These are phyloP conservation scores for Dromius quadrimaculatus DNA, from an alignment of 2,888 invertebrate species.

Conservation along the genomic window DNA sequence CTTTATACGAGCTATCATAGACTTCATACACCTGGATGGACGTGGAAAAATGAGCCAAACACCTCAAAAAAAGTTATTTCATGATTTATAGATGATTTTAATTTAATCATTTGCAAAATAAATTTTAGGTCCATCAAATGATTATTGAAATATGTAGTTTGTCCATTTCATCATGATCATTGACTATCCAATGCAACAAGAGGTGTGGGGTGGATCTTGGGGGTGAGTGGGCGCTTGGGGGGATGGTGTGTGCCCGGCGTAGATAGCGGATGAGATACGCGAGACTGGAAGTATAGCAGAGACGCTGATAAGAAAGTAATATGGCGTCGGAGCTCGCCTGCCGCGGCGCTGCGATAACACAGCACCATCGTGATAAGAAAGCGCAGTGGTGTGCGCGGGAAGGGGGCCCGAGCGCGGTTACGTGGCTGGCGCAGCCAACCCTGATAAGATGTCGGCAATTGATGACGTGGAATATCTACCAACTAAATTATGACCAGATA, in stretches of 20 bases:
- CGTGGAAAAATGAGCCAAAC: too few relatives aligned
- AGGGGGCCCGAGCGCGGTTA: conserved; percentile 43
- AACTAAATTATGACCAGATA: conserved; percentile 34
- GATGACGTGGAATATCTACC: conserved; percentile 42
- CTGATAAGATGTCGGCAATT: conserved; percentile 40
- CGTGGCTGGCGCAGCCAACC: conserved; percentile 40
- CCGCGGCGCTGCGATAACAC: conserved; percentile 12
- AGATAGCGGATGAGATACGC: conserved; percentile 65
- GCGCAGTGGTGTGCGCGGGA: background rate
- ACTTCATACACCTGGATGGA: conserved; percentile 27
- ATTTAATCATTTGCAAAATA: too few relatives aligned
- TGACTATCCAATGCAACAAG: conserved; percentile 13
- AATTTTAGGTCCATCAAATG: too few relatives aligned
- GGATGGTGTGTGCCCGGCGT: conserved; percentile 59
- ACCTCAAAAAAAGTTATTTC: too few relatives aligned
- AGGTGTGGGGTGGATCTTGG: conserved; percentile 55
- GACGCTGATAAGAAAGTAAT: conserved; percentile 66
- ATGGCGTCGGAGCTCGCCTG: conserved; percentile 60
- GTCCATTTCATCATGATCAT: background rate
- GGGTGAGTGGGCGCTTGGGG: conserved; percentile 52
- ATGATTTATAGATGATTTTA: too few relatives aligned
- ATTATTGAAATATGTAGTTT: background rate
- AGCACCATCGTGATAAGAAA: conserved; percentile 29
- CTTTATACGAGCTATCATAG: conserved; percentile 24
- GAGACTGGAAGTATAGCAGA: conserved; percentile 57